Percentiles rank a stretch among this genome's conserved stretches.
phyloP scores from a whole-genome alignment of 2,888 invertebrate genomes.

The Plebejus argus region DNA sequence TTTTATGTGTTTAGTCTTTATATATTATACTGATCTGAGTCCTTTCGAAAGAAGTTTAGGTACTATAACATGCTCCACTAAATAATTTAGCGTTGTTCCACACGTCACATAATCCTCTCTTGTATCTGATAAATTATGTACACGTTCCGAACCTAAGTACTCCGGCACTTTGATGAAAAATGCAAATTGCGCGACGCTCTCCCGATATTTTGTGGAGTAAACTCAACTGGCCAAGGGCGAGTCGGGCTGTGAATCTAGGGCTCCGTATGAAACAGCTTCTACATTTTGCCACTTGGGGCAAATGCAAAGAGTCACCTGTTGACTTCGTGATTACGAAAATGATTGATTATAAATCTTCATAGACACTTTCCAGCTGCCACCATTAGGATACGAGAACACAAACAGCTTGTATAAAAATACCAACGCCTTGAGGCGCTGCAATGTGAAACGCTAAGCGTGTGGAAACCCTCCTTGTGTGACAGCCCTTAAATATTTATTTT shows the following conservation, averaged over 20 bases:
- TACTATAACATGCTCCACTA: not conserved
- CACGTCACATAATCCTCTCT: slow-evolving; percentile 2
- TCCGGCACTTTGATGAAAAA: not conserved
- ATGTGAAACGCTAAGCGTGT: not conserved
- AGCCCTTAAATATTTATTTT: not conserved
- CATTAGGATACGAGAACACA: too few species aligned
- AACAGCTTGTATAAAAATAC: too few species aligned
- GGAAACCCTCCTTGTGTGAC: not conserved
- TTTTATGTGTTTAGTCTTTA: too few species aligned
- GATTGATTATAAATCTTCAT: too few species aligned
- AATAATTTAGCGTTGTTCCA: not conserved
- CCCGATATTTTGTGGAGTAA: not conserved
- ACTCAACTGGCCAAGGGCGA: not conserved
- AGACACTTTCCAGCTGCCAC: too few species aligned
- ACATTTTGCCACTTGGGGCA: not conserved
- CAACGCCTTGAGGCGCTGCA: too few species aligned
- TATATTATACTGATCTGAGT: too few species aligned
- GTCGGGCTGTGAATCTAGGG: not conserved
- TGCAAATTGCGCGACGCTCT: slow-evolving; percentile 1
- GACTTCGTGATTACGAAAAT: too few species aligned
- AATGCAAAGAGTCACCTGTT: too few species aligned
- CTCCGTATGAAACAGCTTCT: not conserved
- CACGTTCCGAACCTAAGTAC: slow-evolving; percentile 2
- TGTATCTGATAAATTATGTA: not conserved
- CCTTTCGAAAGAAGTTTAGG: not conserved